Evolutionary conservation across 2,888 invertebrate genomes (phyloP), one percentile per base, ranked within the genome.

Genomic region (Drosophila mulleri): DNA sequence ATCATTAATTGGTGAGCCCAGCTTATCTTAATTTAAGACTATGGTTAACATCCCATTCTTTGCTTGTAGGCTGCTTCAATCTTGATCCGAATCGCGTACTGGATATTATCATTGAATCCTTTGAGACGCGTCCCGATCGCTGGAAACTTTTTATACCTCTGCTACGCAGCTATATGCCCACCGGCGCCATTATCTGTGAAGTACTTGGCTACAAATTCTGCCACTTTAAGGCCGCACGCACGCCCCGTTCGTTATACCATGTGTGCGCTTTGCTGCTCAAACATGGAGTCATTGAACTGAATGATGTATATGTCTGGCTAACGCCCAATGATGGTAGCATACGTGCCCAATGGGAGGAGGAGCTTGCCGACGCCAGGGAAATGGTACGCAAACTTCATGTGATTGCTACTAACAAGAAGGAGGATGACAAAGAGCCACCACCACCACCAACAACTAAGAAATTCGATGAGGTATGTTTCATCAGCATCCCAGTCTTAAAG

Each of bases 51-150:
- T 26, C 0, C 4, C 23, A 0, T 29, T 44, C 16, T 14, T n/a
- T 4, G 7, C 9, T 35, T 3, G 48, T 92, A 98, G 99, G 99
- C 90, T 99, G 98, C 93, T 99, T 99, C 92, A 99, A 99, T 94
- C 95, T 99, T 92, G 99, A 99, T 93, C 99, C 99, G 6, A 99
- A 99, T 93, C 94, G 99, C 90, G 98, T 99, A 16, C 94, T 99
- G 78, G 99, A 99, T 92, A 96, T 99, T 74, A 97, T 99, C 82
- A 94, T 99, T 85, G 99, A 99, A 93, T 97, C 98, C 35, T 99
- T 99, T 94, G 99, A 99, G 92, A 96, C 96, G 79, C 95, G 97
- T 63, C 96, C 97, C 1, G 95, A 96, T 82, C 94, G 96, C 92
- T 95, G 96, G 84, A 94, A 95, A 59, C 94, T 98, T 83, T 99